Evolutionary conservation across 2,113 vertebrate genomes (phyloP).

Genomic region (Addax nasomaculatus): DNA sequence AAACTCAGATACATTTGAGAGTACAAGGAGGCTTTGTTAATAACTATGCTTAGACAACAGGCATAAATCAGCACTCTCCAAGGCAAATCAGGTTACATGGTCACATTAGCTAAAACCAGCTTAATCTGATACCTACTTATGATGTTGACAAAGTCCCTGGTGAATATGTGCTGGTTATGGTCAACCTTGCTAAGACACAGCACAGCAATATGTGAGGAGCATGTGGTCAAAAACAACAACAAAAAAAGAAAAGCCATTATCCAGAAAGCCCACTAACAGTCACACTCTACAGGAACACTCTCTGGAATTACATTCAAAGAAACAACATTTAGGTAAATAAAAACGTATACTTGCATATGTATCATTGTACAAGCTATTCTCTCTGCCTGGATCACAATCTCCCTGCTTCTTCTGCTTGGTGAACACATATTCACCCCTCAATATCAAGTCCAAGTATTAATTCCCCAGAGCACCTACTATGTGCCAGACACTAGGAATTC

Average conservation of each 20-base stretch:
- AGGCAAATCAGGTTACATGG: not conserved
- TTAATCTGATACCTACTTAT: not conserved
- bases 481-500: not conserved
- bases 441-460: conserved; percentile 1
- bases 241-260: not conserved
- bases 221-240: not conserved
- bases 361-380: not conserved
- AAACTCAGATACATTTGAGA: not conserved
- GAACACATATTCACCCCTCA: not conserved
- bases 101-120: not conserved
- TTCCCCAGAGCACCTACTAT: not conserved
- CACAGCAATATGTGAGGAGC: not conserved
- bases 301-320: not conserved
- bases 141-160: not conserved
- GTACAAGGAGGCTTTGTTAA: not conserved
- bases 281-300: not conserved
- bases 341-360: not conserved
- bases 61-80: not conserved
- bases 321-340: conserved; percentile 18
- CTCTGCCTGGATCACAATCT: not conserved
- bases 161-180: not conserved
- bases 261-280: not conserved
- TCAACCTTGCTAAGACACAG: conserved; percentile 21
- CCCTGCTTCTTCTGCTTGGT: not conserved
- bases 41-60: not conserved